Base-by-base conservation (phyloP, 2,113 vertebrate species). In the Trematocara unimaculatum region DNA sequence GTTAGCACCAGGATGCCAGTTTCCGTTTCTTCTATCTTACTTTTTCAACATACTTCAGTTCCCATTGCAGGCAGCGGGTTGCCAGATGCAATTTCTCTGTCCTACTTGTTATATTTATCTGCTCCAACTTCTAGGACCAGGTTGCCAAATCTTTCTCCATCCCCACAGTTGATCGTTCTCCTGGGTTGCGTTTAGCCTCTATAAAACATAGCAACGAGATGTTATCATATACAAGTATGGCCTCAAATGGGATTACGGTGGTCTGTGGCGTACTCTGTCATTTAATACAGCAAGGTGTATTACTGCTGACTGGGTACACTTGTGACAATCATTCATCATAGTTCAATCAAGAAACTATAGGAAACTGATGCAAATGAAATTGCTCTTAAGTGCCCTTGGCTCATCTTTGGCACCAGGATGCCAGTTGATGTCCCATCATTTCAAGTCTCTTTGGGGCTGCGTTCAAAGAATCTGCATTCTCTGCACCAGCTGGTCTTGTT, bases 1-100 rank as follows among this genome's bases (percentile, higher is more conserved):
- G 64, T 26, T 70, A 70, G 38, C 38, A 70, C 64, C 64, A 26
- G 64, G 38, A 70, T 70, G 64, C 20, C 64, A 70, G 7, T 70
- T 70, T 70, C 64, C 1, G 0, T 70, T 42, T 70, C 13, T 40
- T 70, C 64, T 15, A 23, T 42, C 64, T 23, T 23, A 70, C n/a
- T 70, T 1, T 60, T 60, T 60, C 56, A 60, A 60, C 29, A 33
- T 17, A 10, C 26, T 31, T 17, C 5, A 10, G 56, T 31, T 56
- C 6, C 54, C 6, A 56, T 56, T 60, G 56, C 29, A 17, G 29
- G 29, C 56, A 33, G 14, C 0, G 29, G 56, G 56, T 60, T 60
- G 8, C 26, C 56, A 33, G 29, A 33, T 60, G 29, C 29, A 10
- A 8, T 60, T 60, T 60, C 56, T 31, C 56, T 17, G 56, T 60